Base-by-base conservation (phyloP, 2,797 vertebrate species). In the Limosa lapponica region DNA sequence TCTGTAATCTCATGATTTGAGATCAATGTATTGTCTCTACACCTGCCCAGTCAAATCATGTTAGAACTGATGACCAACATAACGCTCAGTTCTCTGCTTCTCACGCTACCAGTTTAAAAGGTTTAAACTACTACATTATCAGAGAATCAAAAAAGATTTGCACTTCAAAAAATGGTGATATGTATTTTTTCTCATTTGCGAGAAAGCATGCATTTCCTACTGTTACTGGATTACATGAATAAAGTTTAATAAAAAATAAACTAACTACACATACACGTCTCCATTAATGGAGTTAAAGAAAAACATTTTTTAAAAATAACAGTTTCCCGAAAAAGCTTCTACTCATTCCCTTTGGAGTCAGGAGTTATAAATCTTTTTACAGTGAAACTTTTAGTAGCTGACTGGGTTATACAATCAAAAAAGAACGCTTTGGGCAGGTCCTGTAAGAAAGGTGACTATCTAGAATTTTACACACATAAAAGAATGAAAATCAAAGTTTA, bases 1-100 rank as follows among this genome's bases (percentile, higher is more conserved):
- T 43, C 58, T 14, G 28, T 6, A 28, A 55, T 49, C 32, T 55
- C 16, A 12, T 46, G 59, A 66, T 46, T 20, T 82, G 24, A 77
- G 15, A 82, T 51, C 17, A 84, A 34, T 15, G 4, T 24, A 54
- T n/a, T 43, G 24, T 37, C 25, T 82, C 67, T 94, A 89, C 24
- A 77, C 18, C 62, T n/a, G 65, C 1, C 9, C n/a, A 82, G 49
- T 3, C 16, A 27, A 0, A 0, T 15, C 28, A 36, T 0, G 0
- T 30, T 41, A 78, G 18, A 93, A 64, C 7, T 48, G 32, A 93
- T 5, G 6, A 81, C 6, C 14, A 87, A 66, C 9, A 34, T 2
- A 82, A 82, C 1, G 6, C 20, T 71, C 39, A 74, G n/a, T 25
- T 44, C 16, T 65, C 39, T 55, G 19, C 25, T 84, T 84, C 30